Percentiles rank a stretch among this genome's conserved stretches.
Conservation (phyloP, 2,113 vertebrate species). For the Mirounga angustirostris region DNA sequence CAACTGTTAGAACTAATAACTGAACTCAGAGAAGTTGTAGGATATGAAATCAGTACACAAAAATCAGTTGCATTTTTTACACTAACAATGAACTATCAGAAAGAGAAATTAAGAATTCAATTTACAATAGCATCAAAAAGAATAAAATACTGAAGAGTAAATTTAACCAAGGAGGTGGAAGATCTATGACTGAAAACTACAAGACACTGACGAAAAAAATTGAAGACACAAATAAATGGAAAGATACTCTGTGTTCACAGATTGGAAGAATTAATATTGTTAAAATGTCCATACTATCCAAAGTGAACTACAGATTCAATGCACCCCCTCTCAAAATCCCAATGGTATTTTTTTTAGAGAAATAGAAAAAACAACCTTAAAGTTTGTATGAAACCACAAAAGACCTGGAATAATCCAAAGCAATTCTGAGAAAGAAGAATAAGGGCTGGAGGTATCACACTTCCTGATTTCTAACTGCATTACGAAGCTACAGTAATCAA, state of each 20-base stretch:
- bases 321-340: neutral
- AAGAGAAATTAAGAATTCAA: neutral
- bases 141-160: neutral
- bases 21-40: neutral
- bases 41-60: neutral
- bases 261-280: neutral
- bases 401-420: neutral
- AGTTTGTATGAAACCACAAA: neutral
- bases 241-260: neutral
- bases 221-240: neutral
- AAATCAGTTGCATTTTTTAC: neutral
- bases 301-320: neutral
- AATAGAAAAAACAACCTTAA: neutral
- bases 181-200: neutral
- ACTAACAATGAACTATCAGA: neutral
- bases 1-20: neutral
- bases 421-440: neutral
- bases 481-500: neutral
- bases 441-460: neutral
- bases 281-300: neutral
- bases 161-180: neutral
- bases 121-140: neutral
- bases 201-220: neutral
- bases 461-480: neutral
- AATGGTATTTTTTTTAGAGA: neutral